Evolutionary conservation across 2,888 invertebrate genomes (phyloP).

Genomic region (Eupithecia pulchellata): DNA sequence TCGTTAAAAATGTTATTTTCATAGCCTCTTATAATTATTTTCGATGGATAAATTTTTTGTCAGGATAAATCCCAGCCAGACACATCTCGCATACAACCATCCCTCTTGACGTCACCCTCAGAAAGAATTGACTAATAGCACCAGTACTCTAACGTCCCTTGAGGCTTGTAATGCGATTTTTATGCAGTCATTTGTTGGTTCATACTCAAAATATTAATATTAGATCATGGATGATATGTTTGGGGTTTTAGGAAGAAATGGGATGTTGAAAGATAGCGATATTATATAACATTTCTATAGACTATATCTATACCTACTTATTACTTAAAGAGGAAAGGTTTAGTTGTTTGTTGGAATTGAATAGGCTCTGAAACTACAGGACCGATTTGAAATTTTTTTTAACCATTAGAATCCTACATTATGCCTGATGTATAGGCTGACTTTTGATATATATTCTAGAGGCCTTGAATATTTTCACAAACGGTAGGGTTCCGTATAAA

Average conservation of each 20-base stretch:
- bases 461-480: too few relatives aligned
- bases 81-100: slow-evolving; percentile 31
- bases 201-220: slow-evolving; percentile 34
- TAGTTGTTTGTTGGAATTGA: too few relatives aligned
- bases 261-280: not conserved
- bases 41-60: not conserved
- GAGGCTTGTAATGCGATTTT: slow-evolving; percentile 40
- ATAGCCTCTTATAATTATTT: too few relatives aligned
- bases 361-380: too few relatives aligned
- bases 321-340: too few relatives aligned
- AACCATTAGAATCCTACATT: too few relatives aligned
- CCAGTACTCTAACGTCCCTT: slow-evolving; percentile 33
- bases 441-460: too few relatives aligned
- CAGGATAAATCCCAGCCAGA: not conserved
- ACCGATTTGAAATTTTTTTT: too few relatives aligned
- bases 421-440: too few relatives aligned
- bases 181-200: slow-evolving; percentile 42
- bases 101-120: slow-evolving; percentile 46
- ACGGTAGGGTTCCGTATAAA: too few relatives aligned
- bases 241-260: not conserved
- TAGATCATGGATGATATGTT: slow-evolving; percentile 7
- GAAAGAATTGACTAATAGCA: slow-evolving; percentile 46
- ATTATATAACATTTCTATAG: too few relatives aligned
- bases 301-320: too few relatives aligned
- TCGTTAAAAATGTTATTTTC: not conserved